Evolutionary conservation across 2,797 vertebrate genomes (phyloP), one percentile per base, ranked within the genome.

Genomic region (Trematomus bernacchii): DNA sequence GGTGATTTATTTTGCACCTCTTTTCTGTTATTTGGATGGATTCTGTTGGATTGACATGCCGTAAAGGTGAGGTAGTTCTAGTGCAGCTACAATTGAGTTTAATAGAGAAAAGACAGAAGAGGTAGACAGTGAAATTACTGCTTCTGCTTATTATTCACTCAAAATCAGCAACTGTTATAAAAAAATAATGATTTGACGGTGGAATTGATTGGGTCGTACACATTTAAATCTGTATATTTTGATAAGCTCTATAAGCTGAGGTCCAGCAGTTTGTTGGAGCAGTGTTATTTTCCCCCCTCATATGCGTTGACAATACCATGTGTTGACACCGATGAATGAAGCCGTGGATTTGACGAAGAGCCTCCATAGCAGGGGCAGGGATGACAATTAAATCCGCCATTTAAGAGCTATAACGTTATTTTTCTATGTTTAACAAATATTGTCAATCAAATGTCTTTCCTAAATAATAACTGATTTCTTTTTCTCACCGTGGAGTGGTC

Each of bases 391-490:
- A 85, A 77, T 81, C 83, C 78, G 81, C 82, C 69, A 12, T 57
- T 82, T 75, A 71, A 83, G 80, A 87, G 59, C 55, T 80, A 82
- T 82, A 64, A 42, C 64, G 13, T 86, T 86, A 82, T 86, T 88
- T 86, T 81, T 91, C 69, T 84, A 74, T 87, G 66, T 85, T 86
- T 86, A 89, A 87, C 82, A 84, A 78, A 67, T 87, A 9, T 61
- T 84, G 62, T 89, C 90, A 94, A 92, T 93, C 90, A 90, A 76
- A 83, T 71, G 82, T 27, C 46, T 6, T 66, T 85, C 77, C 54
- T 71, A 40, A 79, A 76, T 71, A 77, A 80, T 84, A 78, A 71
- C 71, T 47, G 62, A 79, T 79, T 79, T 71, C 66, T 51, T 71
- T 74, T 53, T 54, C 21, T 3, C 30, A 19, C 55, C 68, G 58